Evolutionary conservation across 2,888 invertebrate species (phyloP).

Genomic region (Tanytarsus gracilentus): DNA sequence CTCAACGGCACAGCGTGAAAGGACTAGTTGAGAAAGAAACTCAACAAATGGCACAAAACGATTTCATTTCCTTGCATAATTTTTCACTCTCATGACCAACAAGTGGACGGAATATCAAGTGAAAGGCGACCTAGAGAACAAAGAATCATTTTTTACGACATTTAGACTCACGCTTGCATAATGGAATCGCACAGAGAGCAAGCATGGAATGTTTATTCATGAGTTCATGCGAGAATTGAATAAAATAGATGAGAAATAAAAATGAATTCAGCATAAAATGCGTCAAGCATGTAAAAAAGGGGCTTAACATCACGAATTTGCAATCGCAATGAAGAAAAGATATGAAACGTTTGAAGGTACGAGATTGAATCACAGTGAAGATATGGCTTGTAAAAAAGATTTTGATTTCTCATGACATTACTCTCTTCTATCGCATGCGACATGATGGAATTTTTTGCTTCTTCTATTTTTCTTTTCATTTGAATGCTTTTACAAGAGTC

Average conservation of each 20-base stretch:
- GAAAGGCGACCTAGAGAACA: background rate
- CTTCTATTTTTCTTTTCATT: background rate
- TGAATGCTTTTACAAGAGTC: background rate
- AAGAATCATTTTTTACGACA: background rate
- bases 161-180: background rate
- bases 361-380: slow-evolving; percentile 10
- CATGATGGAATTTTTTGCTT: slow-evolving; percentile 8
- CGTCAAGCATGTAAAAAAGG: background rate
- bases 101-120: slow-evolving; percentile 21
- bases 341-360: too few species aligned
- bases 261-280: background rate
- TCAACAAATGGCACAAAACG: background rate
- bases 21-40: background rate
- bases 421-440: background rate
- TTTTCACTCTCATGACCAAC: slow-evolving; percentile 8
- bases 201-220: slow-evolving; percentile 3
- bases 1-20: background rate
- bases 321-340: background rate
- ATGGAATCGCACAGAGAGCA: background rate
- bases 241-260: slow-evolving; percentile 3
- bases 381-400: slow-evolving; percentile 17
- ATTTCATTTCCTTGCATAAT: slow-evolving; percentile 14
- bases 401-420: slow-evolving; percentile 26
- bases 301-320: too few species aligned
- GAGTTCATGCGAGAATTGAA: background rate